Percentiles rank a stretch among this genome's conserved stretches.
These are phyloP conservation scores for Dolichotis patagonum DNA, from an alignment of 2,113 vertebrate genomes.

Conservation along the genomic window DNA sequence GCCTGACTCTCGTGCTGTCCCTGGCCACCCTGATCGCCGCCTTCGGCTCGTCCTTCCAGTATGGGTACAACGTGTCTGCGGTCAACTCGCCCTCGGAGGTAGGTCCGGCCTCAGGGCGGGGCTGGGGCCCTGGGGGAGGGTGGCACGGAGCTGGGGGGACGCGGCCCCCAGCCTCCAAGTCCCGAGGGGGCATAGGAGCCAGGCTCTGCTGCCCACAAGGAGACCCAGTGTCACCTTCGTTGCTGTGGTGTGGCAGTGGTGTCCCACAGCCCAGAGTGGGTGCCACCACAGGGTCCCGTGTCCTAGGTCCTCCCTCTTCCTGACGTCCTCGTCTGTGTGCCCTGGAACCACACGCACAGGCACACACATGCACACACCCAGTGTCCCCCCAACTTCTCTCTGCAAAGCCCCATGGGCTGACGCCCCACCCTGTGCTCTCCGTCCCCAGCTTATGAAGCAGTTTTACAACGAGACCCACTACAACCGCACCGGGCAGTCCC, in stretches of 20 bases:
- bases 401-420: rapidly evolving
- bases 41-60: constrained; percentile 98
- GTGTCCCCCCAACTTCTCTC: rapidly evolving
- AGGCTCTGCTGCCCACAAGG: background rate
- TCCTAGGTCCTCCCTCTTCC: background rate
- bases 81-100: constrained; percentile 94
- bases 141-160: background rate
- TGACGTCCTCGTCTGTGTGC: rapidly evolving
- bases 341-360: background rate
- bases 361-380: rapidly evolving
- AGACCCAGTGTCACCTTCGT: background rate
- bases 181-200: background rate
- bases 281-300: background rate
- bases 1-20: constrained; percentile 86
- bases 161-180: background rate
- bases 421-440: background rate
- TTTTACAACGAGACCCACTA: constrained; percentile 92
- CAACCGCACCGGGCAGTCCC: constrained; percentile 62
- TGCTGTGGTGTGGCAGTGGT: no score
- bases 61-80: constrained; percentile 95
- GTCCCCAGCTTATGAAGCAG: constrained; percentile 90
- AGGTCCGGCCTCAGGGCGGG: constrained; percentile 49
- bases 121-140: background rate
- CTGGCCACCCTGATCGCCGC: constrained; percentile 89
- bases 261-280: background rate